phyloP scores from a whole-genome alignment of 2,113 vertebrate genomes.

The Pyrgilauda ruficollis region DNA sequence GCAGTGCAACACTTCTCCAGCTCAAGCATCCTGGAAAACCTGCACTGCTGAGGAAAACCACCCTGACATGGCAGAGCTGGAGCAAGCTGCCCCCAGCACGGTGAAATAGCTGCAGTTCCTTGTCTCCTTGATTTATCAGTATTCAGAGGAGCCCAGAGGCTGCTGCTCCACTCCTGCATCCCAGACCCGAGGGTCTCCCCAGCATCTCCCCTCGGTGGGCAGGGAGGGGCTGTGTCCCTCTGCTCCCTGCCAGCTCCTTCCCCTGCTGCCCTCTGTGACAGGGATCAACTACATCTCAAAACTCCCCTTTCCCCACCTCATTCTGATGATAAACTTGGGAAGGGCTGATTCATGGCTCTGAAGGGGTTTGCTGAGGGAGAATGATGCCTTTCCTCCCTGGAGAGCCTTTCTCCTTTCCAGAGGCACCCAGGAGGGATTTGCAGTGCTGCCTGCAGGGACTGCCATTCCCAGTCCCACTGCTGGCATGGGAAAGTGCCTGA shows the following conservation, averaged over 20 bases:
- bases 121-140: background rate
- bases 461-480: rapidly evolving
- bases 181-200: background rate
- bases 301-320: background rate
- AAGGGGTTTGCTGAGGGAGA: background rate
- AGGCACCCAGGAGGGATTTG: background rate
- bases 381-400: background rate
- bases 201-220: rapidly evolving
- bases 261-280: rapidly evolving
- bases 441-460: background rate
- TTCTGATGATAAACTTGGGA: background rate
- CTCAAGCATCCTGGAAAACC: background rate
- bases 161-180: background rate
- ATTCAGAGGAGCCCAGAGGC: background rate
- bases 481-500: background rate
- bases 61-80: rapidly evolving
- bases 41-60: background rate
- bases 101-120: background rate
- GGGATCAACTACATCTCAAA: background rate
- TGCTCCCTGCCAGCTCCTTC: background rate
- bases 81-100: background rate
- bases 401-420: background rate
- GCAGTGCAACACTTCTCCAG: background rate
- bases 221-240: background rate
- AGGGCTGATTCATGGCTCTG: background rate